Percentiles rank a stretch among this genome's conserved stretches.
Conservation (phyloP, 2,888 invertebrate genomes). For the Lasioglossum leucozonium region DNA sequence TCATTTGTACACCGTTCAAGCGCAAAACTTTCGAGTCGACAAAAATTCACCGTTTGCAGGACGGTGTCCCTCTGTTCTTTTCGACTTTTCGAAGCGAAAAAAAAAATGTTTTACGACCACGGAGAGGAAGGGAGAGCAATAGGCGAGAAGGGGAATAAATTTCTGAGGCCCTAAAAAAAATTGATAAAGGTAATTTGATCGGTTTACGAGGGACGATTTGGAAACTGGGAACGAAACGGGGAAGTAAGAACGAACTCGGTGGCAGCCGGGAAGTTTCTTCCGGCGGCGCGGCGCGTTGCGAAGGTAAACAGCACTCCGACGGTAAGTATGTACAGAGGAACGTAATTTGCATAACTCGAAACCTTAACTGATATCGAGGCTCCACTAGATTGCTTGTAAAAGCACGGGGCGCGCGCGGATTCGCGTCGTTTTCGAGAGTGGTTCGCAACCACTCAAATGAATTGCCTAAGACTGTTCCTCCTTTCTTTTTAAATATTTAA, state of each 20-base stretch:
- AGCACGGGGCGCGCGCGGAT: constrained; percentile 15
- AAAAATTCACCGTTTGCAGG: background rate
- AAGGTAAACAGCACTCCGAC: constrained; percentile 41
- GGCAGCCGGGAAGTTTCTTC: constrained; percentile 41
- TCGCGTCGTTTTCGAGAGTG: constrained; percentile 22
- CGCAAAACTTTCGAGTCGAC: background rate
- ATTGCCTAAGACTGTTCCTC: background rate
- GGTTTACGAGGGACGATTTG: constrained; percentile 28
- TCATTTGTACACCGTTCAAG: background rate
- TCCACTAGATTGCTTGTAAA: constrained; percentile 44
- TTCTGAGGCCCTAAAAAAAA: constrained; percentile 4
- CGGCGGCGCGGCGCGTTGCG: constrained; percentile 11
- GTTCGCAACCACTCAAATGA: constrained; percentile 22
- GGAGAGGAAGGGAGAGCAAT: background rate
- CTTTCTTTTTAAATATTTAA: constrained; percentile 22
- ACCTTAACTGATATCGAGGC: constrained; percentile 51
- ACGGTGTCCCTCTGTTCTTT: background rate
- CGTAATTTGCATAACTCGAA: constrained; percentile 54
- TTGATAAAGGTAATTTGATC: constrained; percentile 45
- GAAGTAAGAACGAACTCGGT: constrained; percentile 28
- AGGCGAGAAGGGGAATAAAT: background rate
- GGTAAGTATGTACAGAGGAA: constrained; percentile 50
- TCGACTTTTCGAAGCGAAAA: background rate
- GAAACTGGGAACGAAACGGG: constrained; percentile 13
- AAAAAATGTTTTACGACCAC: background rate